phyloP scores from a whole-genome alignment of 2,113 vertebrate species.

The Dicaeum eximium region DNA sequence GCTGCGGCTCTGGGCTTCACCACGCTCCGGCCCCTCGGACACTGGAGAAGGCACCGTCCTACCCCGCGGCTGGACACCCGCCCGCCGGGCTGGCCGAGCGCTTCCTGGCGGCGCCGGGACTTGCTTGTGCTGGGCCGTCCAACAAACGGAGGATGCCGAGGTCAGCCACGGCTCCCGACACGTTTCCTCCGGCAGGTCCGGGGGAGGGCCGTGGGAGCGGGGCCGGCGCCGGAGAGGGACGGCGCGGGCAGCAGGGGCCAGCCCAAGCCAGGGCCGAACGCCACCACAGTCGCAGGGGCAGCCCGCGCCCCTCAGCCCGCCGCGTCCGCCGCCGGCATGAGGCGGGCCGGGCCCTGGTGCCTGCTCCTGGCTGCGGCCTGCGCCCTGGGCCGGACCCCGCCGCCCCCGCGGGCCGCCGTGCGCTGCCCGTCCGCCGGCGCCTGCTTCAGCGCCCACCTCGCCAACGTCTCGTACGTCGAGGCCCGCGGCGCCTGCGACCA shows the following conservation, averaged over 20 bases:
- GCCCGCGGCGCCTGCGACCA: conserved; percentile 47
- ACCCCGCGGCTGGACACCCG: background rate
- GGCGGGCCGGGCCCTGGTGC: conserved; percentile 7
- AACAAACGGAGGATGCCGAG: conserved; percentile 44
- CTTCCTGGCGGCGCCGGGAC: background rate
- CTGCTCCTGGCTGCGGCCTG: conserved; percentile 43
- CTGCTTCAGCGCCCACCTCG: conserved; percentile 68
- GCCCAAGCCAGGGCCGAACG: background rate
- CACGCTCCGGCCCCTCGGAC: background rate
- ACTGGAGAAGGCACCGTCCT: background rate
- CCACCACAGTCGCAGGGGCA: background rate
- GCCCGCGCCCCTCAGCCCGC: background rate
- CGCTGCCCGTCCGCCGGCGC: conserved; percentile 37
- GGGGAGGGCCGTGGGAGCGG: conserved; percentile 22
- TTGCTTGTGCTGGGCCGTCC: background rate
- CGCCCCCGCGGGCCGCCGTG: background rate
- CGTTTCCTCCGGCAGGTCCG: conserved; percentile 55
- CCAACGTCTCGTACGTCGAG: background rate
- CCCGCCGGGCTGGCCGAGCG: background rate
- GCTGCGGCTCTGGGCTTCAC: background rate
- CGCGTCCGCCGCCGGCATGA: conserved; percentile 29
- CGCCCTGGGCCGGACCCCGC: background rate
- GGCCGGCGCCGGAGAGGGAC: background rate
- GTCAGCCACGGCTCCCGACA: conserved; percentile 12
- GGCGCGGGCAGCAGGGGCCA: background rate